phyloP scores from a whole-genome alignment of 2,113 vertebrate genomes.

The Grammomys surdaster region DNA sequence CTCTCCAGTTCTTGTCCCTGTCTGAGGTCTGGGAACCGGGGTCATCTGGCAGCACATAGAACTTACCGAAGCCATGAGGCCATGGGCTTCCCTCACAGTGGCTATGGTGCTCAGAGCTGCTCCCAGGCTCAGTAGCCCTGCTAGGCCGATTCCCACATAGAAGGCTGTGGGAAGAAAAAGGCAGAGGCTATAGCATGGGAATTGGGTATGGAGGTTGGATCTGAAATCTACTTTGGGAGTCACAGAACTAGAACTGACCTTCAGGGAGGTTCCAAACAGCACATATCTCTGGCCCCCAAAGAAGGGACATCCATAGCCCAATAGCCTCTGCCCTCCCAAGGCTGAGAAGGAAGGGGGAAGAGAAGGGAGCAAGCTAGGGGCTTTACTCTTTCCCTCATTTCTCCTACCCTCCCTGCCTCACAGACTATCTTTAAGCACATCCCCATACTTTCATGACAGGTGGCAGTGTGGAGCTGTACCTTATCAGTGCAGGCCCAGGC shows the following conservation, averaged over 20 bases:
- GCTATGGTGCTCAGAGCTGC: not conserved
- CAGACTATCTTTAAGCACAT: slow-evolving; percentile 15
- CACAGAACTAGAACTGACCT: accelerated
- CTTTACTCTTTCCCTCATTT: not conserved
- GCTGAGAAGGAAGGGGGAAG: not conserved
- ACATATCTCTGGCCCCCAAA: not conserved
- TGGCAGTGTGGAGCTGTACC: not conserved
- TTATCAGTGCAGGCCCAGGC: slow-evolving; percentile 42
- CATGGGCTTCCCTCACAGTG: slow-evolving; percentile 47
- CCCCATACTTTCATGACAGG: not conserved
- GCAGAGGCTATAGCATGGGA: not conserved
- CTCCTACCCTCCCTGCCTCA: not conserved
- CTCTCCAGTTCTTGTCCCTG: accelerated
- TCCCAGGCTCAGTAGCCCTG: slow-evolving; percentile 53
- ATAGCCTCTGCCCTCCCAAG: accelerated
- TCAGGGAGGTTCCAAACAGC: not conserved
- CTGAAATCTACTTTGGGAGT: not conserved
- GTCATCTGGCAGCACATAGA: no score
- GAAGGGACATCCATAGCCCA: accelerated
- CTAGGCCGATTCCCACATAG: not conserved
- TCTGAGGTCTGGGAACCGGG: not conserved
- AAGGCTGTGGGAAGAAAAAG: slow-evolving; percentile 40
- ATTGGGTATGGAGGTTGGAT: not conserved
- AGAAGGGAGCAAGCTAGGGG: no score
- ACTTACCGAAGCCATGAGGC: slow-evolving; percentile 79